Conservation (phyloP, 2,888 invertebrate species). For the Micoletzkya japonica region DNA sequence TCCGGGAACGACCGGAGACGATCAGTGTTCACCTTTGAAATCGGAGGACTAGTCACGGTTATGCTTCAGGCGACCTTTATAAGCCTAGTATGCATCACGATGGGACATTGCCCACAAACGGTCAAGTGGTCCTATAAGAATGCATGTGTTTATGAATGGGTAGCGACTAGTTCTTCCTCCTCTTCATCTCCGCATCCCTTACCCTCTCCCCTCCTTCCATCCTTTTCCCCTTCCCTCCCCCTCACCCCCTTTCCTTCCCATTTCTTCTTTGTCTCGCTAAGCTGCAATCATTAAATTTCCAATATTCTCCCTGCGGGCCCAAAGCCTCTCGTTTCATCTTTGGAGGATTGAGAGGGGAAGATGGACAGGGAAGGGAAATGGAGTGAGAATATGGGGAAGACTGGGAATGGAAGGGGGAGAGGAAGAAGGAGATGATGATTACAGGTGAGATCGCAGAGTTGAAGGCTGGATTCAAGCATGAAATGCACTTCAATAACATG, state of each 20-base stretch:
- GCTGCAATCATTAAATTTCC: neutral
- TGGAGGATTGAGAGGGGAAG: too few relatives aligned
- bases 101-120: too few relatives aligned
- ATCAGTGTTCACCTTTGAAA: too few relatives aligned
- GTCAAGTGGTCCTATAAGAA: too few relatives aligned
- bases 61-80: too few relatives aligned
- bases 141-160: too few relatives aligned
- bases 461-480: slow-evolving; percentile 65
- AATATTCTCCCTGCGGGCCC: too few relatives aligned
- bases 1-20: too few relatives aligned
- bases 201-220: neutral
- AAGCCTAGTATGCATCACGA: too few relatives aligned
- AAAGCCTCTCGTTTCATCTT: neutral
- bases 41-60: too few relatives aligned
- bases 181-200: neutral
- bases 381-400: neutral
- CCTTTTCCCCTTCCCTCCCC: neutral
- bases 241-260: neutral
- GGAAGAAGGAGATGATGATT: slow-evolving; percentile 26
- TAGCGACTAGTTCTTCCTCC: slow-evolving; percentile 5
- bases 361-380: neutral
- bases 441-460: slow-evolving; percentile 65
- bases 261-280: neutral
- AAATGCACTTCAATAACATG: slow-evolving; percentile 64
- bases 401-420: neutral